Evolutionary conservation across 2,113 vertebrate genomes (phyloP), one percentile per base, ranked within the genome.

Genomic region (Alaudala cheleensis): DNA sequence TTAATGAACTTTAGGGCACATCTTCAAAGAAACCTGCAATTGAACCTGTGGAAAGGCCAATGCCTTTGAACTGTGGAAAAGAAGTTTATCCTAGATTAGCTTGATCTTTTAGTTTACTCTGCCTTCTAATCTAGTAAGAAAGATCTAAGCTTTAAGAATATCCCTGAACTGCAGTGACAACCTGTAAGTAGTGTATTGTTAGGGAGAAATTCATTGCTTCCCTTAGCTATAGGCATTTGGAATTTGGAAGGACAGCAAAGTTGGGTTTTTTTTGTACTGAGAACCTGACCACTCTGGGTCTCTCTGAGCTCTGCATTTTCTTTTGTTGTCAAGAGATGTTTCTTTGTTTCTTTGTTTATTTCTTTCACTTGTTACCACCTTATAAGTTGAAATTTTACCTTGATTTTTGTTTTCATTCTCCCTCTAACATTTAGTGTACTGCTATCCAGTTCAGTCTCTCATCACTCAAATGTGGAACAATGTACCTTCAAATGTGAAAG

Each of bases 1-100:
- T 98, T 98, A 98, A 98, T 98, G 98, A 99, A 98, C 98, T 97
- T 97, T 96, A 98, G 97, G 97, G 97, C 96, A 96, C 82, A 85
- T 97, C 98, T 98, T 98, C 98, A 98, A 99, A 99, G 98, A 97
- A 97, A 87, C 93, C 96, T 98, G 96, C 96, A 96, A 90, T 95
- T 96, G 94, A 98, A 97, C 95, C 92, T 94, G 81, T 65, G 82
- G 93, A 95, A 96, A 96, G 96, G 86, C 92, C 97, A 96, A 22
- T 96, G 96, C 96, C 97, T 98, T 98, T 98, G 98, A 98, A 98
- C 97, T 98, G 77, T 61, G 66, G 78, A 97, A 93, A 96, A 97
- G 92, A 96, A 95, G 95, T 97, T 97, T 97, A 98, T 97, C 97
- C 96, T 95, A 79, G 96, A 96, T 98, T 98, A 97, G 94, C 82